phyloP scores from a whole-genome alignment of 2,113 vertebrate species.

The Malurus melanocephalus region DNA sequence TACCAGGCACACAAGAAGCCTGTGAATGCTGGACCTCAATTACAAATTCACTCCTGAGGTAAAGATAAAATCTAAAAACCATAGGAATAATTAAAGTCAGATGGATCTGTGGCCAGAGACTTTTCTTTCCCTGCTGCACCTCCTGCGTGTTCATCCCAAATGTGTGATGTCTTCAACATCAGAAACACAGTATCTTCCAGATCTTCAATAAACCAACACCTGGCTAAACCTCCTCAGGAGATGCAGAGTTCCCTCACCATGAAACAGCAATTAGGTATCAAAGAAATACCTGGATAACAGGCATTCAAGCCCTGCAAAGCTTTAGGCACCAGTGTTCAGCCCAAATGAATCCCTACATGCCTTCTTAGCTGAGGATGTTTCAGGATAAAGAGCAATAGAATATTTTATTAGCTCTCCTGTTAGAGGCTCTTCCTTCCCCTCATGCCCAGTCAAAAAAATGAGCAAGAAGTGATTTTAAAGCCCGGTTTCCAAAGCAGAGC shows the following conservation, averaged over 20 bases:
- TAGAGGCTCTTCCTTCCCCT: neutral
- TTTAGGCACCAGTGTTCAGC: neutral
- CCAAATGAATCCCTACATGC: neutral
- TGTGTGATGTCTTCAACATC: neutral
- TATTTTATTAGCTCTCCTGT: neutral
- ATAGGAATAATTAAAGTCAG: neutral
- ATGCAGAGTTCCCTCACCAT: neutral
- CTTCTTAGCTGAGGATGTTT: neutral
- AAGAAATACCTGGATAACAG: neutral
- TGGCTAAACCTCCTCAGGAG: neutral
- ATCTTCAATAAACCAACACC: neutral
- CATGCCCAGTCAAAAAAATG: rapidly evolving
- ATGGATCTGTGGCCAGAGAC: neutral
- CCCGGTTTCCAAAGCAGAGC: neutral
- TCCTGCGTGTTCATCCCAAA: neutral
- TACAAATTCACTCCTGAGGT: neutral
- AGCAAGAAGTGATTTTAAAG: neutral
- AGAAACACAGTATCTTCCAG: neutral
- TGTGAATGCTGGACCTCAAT: neutral
- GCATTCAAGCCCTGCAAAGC: neutral
- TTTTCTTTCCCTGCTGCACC: neutral
- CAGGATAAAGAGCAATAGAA: neutral
- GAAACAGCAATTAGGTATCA: neutral
- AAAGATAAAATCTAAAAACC: neutral
- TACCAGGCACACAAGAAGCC: neutral